These are phyloP conservation scores for Ypsolopha scabrella DNA, from an alignment of 2,888 invertebrate genomes.

Conservation along the genomic window DNA sequence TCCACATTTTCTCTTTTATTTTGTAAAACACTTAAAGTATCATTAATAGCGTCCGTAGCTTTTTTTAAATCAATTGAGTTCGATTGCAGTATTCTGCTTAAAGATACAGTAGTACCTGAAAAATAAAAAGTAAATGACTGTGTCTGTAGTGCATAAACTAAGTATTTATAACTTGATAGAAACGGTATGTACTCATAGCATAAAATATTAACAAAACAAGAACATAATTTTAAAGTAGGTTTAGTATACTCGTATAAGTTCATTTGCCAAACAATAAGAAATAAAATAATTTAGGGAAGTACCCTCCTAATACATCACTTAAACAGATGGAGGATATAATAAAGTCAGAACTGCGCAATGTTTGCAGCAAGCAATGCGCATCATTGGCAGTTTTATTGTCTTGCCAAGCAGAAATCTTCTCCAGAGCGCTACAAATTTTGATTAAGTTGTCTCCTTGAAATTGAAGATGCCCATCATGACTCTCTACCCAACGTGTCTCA, in stretches of 20 bases:
- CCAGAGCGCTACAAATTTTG: slow-evolving; percentile 11
- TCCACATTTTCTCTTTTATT: slow-evolving; percentile 7
- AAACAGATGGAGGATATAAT: slow-evolving; percentile 10
- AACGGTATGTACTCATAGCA: no score
- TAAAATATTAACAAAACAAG: no score
- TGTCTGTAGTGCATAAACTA: no score
- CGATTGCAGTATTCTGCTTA: slow-evolving; percentile 9
- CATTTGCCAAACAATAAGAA: neutral
- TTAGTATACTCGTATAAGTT: no score
- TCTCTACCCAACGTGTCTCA: slow-evolving; percentile 12
- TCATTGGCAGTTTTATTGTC: slow-evolving; percentile 11
- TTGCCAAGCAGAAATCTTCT: slow-evolving; percentile 10
- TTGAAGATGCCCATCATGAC: slow-evolving; percentile 12
- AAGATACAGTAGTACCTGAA: slow-evolving; percentile 9
- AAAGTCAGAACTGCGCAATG: slow-evolving; percentile 11
- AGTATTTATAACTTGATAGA: no score
- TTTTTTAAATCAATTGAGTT: slow-evolving; percentile 9
- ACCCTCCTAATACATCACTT: slow-evolving; percentile 10
- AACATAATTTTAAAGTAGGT: no score
- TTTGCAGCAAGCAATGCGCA: slow-evolving; percentile 10
- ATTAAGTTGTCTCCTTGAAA: slow-evolving; percentile 10
- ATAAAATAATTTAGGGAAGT: slow-evolving; percentile 2
- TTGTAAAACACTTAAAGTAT: slow-evolving; percentile 6
- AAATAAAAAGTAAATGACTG: slow-evolving; percentile 1
- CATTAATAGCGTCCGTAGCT: slow-evolving; percentile 7